A percentile compares a stretch with the other conserved stretches of the same genome.
Evolutionary conservation across 2,888 invertebrate species (phyloP).

Genomic region (Caenorhabditis panamensis): DNA sequence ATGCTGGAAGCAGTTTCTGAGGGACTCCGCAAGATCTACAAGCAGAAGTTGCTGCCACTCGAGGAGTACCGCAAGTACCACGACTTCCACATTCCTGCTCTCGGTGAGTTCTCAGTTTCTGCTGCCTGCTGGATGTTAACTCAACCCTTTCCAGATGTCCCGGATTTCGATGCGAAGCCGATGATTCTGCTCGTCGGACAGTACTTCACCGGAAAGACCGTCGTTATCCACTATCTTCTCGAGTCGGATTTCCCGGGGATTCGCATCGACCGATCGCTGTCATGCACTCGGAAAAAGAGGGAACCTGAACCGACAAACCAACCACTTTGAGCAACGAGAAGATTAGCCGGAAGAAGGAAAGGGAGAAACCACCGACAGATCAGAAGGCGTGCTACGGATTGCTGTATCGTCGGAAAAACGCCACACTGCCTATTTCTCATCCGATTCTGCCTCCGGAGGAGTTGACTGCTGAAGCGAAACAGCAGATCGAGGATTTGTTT

Average conservation of each 20-base stretch:
- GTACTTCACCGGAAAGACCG: slow-evolving; percentile 98
- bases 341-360: slow-evolving; percentile 83
- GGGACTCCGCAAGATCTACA: slow-evolving; percentile 95
- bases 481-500: slow-evolving; percentile 60
- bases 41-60: slow-evolving; percentile 90
- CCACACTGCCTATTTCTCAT: slow-evolving; percentile 24
- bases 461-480: slow-evolving; percentile 27
- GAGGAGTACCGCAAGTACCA: slow-evolving; percentile 94
- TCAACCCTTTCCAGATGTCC: slow-evolving; percentile 86
- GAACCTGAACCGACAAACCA: slow-evolving; percentile 84
- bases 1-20: slow-evolving; percentile 91
- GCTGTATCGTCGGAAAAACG: slow-evolving; percentile 56
- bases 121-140: slow-evolving; percentile 3
- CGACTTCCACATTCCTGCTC: slow-evolving; percentile 94
- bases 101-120: slow-evolving; percentile 83
- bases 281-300: slow-evolving; percentile 90
- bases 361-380: slow-evolving; percentile 45
- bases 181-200: slow-evolving; percentile 98
- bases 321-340: slow-evolving; percentile 24
- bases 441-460: slow-evolving; percentile 57
- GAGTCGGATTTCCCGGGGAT: slow-evolving; percentile 94
- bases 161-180: slow-evolving; percentile 98
- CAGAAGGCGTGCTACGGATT: slow-evolving; percentile 64
- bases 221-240: slow-evolving; percentile 92
- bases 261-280: slow-evolving; percentile 97